Percentiles rank a stretch among this genome's conserved stretches.
Evolutionary conservation across 2,797 vertebrate genomes (phyloP).

Genomic region (Macrochelys suwanniensis): DNA sequence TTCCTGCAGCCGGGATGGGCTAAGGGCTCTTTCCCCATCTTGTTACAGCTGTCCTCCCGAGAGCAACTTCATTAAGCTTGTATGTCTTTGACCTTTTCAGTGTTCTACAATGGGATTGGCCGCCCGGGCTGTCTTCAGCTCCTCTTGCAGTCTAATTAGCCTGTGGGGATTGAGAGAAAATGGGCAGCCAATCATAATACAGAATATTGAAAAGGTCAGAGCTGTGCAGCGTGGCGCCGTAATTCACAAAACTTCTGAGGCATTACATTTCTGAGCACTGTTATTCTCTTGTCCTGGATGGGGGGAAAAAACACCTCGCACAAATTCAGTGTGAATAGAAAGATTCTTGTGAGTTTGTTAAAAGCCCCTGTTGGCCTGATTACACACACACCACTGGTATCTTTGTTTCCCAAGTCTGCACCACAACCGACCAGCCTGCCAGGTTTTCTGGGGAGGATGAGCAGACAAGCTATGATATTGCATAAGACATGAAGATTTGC

Average conservation of each 20-base stretch:
- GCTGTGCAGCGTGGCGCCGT: background rate
- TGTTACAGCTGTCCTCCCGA: background rate
- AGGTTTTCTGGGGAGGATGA: background rate
- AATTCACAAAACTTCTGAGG: background rate
- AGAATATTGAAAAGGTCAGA: constrained; percentile 70
- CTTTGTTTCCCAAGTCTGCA: background rate
- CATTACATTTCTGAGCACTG: accelerated
- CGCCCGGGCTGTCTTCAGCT: background rate
- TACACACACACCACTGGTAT: background rate
- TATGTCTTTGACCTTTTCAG: constrained; percentile 65
- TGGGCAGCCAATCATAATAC: constrained; percentile 56
- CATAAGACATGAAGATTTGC: background rate
- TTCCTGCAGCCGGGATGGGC: background rate
- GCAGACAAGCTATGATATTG: background rate
- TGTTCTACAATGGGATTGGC: background rate
- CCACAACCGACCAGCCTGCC: background rate
- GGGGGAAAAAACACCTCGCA: background rate
- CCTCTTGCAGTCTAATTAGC: constrained; percentile 43
- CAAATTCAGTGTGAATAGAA: background rate
- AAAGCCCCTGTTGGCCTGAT: background rate
- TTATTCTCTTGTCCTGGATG: background rate
- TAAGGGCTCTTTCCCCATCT: background rate
- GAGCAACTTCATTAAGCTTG: background rate
- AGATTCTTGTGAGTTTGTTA: background rate
- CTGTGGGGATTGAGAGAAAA: constrained; percentile 29